Base-by-base conservation (phyloP, 2,797 vertebrate species). In the Denticeps clupeoides region DNA sequence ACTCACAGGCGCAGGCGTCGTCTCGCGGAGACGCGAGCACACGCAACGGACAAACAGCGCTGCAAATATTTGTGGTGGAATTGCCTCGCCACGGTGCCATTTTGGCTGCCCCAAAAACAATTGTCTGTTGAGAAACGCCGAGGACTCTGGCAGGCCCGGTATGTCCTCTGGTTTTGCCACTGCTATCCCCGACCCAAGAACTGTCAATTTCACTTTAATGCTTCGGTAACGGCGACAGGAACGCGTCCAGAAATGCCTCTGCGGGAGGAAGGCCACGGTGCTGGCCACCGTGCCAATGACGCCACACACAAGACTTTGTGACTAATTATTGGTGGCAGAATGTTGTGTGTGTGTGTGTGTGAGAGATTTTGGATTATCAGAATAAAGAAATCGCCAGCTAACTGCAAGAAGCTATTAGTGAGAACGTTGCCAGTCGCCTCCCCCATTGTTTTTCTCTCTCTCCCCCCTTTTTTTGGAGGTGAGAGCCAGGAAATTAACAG, bases 181-280 rank as follows among this genome's bases (percentile, higher is more conserved):
- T 68, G 71, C 64, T 63, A 68, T 73, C 63, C 40, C 63, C 53
- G 64, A 69, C 59, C 65, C 62, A 58, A 67, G 73, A 60, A 70
- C 73, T 75, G 73, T 81, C 78, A 71, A 68, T 78, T 76, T 81
- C 61, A 73, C 67, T 80, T 69, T 79, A 78, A 82, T 73, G 76
- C 73, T 76, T 74, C 69, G 71, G 62, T 72, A 69, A 72, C 59
- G 51, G 35, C 41, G 62, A 70, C 47, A 63, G 68, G 72, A 75
- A 40, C 46, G 53, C 10, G 4, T 70, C 69, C 73, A 74, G 53
- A 64, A 74, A 63, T 55, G 49, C 53, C 62, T 53, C 49, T 59
- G 41, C 48, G 47, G 40, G 35, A 46, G 24, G 43, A 28, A 10
- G 24, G 21, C 40, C 40, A 40, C 25, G 47, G 29, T 43, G 42